Evolutionary conservation across 2,888 invertebrate species (phyloP), one percentile per base, ranked within the genome.

Genomic region (Taphrorychus bicolor): DNA sequence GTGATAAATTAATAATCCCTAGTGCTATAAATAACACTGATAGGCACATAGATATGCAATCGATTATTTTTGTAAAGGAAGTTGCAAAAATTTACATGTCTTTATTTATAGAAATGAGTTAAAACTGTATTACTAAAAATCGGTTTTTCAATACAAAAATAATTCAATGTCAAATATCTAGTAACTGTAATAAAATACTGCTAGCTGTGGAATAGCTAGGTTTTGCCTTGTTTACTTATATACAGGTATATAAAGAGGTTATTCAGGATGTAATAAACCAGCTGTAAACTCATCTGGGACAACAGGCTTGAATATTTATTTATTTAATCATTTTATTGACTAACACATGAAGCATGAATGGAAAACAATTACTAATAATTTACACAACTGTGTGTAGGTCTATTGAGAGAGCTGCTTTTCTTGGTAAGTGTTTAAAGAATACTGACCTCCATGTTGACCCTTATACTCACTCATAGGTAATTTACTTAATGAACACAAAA

Each of bases 321-420:
- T 45, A 23, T n/a, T 23, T 41, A 48, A 62, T 54, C 18, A 56
- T 58, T 52, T 58, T 52, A 57, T 54, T 54, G 23, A 56, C 66
- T 66, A 59, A 66, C 42, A 59, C 19, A 56, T 65, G 40, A 54
- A 21, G 14, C 48, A 59, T 59, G 60, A 61, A 41, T 66, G 42
- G 42, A 41, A 61, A 57, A 57, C 32, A 66, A 66, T 66, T 66
- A 51, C 57, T 40, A 60, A 61, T 66, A 61, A 66, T 66, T 61
- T 23, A 52, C 32, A 18, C 57, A 66, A 57, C 52, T 42, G 66
- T 59, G 42, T 61, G 66, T 66, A 54, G 66, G 66, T 42, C 24
- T 9, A 24, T 51, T 23, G 24, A 61, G 54, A 66, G 11, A 32
- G 9, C 32, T 32, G 9, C 7, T 32, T 32, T 9, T 11, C 32